A percentile compares a stretch with the other conserved stretches of the same genome.
These are phyloP conservation scores for Burhinus oedicnemus DNA, from an alignment of 2,113 vertebrate genomes.

Conservation along the genomic window DNA sequence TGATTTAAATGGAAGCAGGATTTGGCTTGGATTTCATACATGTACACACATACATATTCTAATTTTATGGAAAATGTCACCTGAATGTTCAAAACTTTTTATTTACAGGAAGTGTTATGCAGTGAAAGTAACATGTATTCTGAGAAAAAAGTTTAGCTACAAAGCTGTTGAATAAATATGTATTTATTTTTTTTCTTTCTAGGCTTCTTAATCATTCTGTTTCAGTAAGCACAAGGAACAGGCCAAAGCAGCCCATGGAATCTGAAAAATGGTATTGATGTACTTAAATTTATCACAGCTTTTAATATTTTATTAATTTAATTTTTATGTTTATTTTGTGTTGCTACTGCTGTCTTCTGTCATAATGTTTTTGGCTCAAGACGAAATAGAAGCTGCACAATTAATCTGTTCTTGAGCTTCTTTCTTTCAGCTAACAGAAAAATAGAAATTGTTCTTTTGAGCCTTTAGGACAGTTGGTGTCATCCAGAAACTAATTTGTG, in stretches of 20 bases:
- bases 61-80: neutral
- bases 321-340: neutral
- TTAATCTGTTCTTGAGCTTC: neutral
- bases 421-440: neutral
- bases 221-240: conserved; percentile 81
- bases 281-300: neutral
- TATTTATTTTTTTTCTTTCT: conserved; percentile 9
- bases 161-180: neutral
- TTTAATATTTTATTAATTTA: neutral
- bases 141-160: neutral
- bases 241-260: conserved; percentile 83
- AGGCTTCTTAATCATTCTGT: conserved; percentile 90
- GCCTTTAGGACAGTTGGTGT: neutral
- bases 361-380: neutral
- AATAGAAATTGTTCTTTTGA: neutral
- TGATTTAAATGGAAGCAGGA: neutral
- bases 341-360: neutral
- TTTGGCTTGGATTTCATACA: neutral
- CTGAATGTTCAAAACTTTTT: neutral
- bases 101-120: conserved; percentile 30
- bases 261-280: conserved; percentile 83
- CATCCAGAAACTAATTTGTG: neutral
- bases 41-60: neutral
- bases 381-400: neutral
- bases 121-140: neutral